Conservation (phyloP, 1,140 invertebrate genomes). For the Zophobas atratus region DNA sequence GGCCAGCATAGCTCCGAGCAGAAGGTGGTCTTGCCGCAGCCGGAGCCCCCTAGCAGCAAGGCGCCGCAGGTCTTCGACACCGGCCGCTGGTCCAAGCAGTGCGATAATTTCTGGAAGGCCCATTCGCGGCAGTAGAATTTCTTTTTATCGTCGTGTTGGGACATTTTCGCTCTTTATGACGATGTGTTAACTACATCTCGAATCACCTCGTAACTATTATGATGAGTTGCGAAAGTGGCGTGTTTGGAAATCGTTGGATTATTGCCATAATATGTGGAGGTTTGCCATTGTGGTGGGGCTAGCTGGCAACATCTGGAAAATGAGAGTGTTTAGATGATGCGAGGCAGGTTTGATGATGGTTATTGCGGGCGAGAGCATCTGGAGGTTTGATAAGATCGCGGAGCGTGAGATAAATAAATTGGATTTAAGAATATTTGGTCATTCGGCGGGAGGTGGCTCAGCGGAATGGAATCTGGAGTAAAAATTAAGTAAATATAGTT, state of each 20-base stretch:
- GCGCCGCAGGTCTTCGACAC: conserved; percentile 86
- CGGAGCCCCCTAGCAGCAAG: conserved; percentile 88
- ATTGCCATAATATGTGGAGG: conserved; percentile 22
- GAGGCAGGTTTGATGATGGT: background rate
- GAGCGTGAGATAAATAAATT: too few relatives aligned
- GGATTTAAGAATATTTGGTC: too few relatives aligned
- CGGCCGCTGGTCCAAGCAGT: conserved; percentile 89
- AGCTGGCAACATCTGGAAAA: conserved; percentile 13
- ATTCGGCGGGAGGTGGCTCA: too few relatives aligned
- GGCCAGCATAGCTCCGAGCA: conserved; percentile 88
- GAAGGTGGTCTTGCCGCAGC: conserved; percentile 89
- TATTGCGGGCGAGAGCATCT: background rate
- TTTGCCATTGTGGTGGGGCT: conserved; percentile 6
- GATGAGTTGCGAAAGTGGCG: background rate
- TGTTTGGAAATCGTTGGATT: background rate
- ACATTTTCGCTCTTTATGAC: conserved; percentile 45
- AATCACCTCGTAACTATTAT: conserved; percentile 16
- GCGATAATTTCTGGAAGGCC: conserved; percentile 94
- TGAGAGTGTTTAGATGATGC: background rate
- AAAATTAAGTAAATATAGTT: too few relatives aligned
- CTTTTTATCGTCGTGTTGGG: conserved; percentile 71
- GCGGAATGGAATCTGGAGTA: too few relatives aligned
- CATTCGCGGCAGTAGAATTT: conserved; percentile 91
- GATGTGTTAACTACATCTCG: conserved; percentile 1
- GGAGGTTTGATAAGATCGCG: background rate